phyloP scores from a whole-genome alignment of 2,113 vertebrate species.

The Dipodomys merriami region DNA sequence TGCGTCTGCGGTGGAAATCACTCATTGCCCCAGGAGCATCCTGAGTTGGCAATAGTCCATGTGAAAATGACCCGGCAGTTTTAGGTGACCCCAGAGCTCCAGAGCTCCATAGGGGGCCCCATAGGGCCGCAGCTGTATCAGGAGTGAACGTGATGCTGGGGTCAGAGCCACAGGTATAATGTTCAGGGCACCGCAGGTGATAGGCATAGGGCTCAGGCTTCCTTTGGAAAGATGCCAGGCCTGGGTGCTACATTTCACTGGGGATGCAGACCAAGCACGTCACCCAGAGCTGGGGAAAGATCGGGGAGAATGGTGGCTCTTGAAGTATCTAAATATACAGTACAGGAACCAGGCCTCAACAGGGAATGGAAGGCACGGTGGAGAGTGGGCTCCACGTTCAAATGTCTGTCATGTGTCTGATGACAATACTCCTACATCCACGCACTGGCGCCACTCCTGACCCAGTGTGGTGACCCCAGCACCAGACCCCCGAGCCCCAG shows the following conservation, averaged over 20 bases:
- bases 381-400: background rate
- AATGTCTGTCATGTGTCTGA: background rate
- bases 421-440: background rate
- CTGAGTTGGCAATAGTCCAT: background rate
- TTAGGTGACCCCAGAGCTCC: conserved; percentile 14
- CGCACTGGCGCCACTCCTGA: background rate
- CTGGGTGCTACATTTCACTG: background rate
- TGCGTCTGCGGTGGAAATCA: background rate
- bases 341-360: fast-evolving
- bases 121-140: background rate
- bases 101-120: background rate
- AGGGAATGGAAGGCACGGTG: background rate
- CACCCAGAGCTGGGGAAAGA: background rate
- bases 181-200: conserved; percentile 31
- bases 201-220: background rate
- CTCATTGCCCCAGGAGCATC: background rate
- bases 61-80: conserved; percentile 5
- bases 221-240: background rate
- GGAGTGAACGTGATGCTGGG: background rate
- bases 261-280: background rate
- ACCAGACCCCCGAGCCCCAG: too few relatives aligned
- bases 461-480: background rate
- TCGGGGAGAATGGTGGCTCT: background rate
- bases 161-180: background rate
- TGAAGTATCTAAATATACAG: background rate